Base-by-base conservation (phyloP, 2,888 invertebrate species). In the Hyppa rectilinea region DNA sequence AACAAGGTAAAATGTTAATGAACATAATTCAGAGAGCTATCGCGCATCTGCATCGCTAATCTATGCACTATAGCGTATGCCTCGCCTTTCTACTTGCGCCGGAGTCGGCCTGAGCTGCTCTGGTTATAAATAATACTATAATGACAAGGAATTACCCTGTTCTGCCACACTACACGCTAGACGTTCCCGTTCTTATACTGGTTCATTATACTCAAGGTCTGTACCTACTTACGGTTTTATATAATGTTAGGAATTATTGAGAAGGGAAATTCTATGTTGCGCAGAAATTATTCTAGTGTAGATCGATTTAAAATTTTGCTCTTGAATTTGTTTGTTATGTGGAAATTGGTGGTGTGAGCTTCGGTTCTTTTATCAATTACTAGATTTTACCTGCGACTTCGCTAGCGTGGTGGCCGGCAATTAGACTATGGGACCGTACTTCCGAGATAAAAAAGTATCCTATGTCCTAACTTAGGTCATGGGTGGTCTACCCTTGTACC, bases 131-230 rank as follows among this genome's bases (percentile, higher is more conserved):
- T 95, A 95, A 95, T 93, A 90, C 91, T 85, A 89, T 95, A 95
- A 95, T 95, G 95, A 95, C 95, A 95, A 95, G 94, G 92, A 94
- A 95, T 95, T 95, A 94, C 94, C 90, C 90, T 91, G 92, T 91
- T 92, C 93, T 90, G 90, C 91, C 89, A 89, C 92, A 89, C 90
- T 91, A 92, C 92, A 92, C 86, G 89, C 88, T 88, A 90, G 89
- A 87, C 86, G 87, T 88, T 90, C 90, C 89, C 88, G 91, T 91
- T 91, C 90, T 81, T 88, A 78, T 89, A 92, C 91, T 88, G 87
- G 91, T 89, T 90, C 88, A 90, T 92, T 93, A 91, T 83, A 90
- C 79, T 81, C 90, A 89, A 89, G 89, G 89, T 87, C 88, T 85
- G 84, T 87, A 78, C 86, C 85, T 90, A 87, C 89, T 90, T 90